A percentile compares a stretch with the other conserved stretches of the same genome.
Evolutionary conservation across 2,113 vertebrate genomes (phyloP).

Genomic region (Empidonax alnorum): DNA sequence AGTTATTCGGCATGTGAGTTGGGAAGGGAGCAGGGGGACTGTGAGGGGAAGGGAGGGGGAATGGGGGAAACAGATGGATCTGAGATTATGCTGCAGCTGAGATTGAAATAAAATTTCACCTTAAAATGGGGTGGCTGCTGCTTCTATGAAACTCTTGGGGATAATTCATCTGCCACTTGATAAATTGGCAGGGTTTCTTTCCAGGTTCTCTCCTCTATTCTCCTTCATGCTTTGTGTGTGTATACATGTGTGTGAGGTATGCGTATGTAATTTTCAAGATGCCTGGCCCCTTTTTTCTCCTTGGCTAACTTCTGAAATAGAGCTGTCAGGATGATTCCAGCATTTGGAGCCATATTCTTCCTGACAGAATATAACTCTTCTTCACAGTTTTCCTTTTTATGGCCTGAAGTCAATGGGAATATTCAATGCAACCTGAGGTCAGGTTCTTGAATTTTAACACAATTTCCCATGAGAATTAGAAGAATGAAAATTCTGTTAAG

Average conservation of each 20-base stretch:
- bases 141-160: slow-evolving; percentile 19
- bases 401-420: slow-evolving; percentile 59
- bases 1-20: not conserved
- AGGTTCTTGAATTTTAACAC: slow-evolving; percentile 62
- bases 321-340: slow-evolving; percentile 67
- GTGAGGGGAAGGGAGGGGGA: not conserved
- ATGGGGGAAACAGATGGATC: slow-evolving; percentile 27
- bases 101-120: slow-evolving; percentile 51
- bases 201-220: slow-evolving; percentile 18
- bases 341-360: slow-evolving; percentile 50
- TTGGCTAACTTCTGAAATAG: slow-evolving; percentile 66
- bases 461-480: slow-evolving; percentile 44
- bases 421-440: slow-evolving; percentile 58
- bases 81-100: slow-evolving; percentile 28
- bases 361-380: slow-evolving; percentile 65
- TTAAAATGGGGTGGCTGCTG: slow-evolving; percentile 26
- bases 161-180: slow-evolving; percentile 47
- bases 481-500: slow-evolving; percentile 47
- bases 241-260: slow-evolving; percentile 44
- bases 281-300: slow-evolving; percentile 63
- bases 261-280: slow-evolving; percentile 49
- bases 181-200: slow-evolving; percentile 27
- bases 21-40: not conserved
- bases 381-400: slow-evolving; percentile 58
- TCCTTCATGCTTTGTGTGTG: slow-evolving; percentile 35